phyloP scores from a whole-genome alignment of 2,888 invertebrate species.

The Eugnorisma glareosa region DNA sequence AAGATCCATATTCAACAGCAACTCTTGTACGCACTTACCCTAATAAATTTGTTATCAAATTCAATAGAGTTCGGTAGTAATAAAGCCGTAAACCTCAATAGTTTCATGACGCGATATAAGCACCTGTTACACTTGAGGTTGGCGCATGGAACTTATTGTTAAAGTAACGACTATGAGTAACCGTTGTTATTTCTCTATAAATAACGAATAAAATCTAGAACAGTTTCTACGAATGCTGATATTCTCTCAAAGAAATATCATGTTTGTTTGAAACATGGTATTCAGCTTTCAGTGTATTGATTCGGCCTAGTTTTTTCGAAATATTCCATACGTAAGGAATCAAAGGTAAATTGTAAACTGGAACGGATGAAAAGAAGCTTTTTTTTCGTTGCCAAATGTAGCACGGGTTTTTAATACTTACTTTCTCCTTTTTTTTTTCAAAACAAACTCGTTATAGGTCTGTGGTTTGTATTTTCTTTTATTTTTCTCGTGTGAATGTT shows the following conservation, averaged over 20 bases:
- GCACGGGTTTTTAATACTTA: neutral
- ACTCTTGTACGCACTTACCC: neutral
- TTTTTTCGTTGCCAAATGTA: neutral
- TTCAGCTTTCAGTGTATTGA: conserved; percentile 39
- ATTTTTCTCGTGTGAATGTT: conserved; percentile 43
- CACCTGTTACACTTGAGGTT: conserved; percentile 38
- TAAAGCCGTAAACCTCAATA: conserved; percentile 47
- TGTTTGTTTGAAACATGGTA: conserved; percentile 10
- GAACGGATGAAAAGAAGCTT: neutral
- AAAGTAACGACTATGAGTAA: conserved; percentile 17
- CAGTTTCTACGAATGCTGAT: conserved; percentile 15
- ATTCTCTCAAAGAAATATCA: conserved; percentile 13
- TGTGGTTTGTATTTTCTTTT: neutral
- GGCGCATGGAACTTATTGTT: conserved; percentile 32
- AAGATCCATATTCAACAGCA: neutral
- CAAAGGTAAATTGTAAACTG: conserved; percentile 12
- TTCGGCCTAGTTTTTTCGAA: conserved; percentile 44
- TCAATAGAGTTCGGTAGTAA: conserved; percentile 18
- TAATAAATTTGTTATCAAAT: conserved; percentile 12
- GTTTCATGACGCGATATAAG: conserved; percentile 12
- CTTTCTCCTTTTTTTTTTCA: conserved; percentile 6
- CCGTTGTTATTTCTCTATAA: conserved; percentile 29
- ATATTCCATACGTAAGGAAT: conserved; percentile 1
- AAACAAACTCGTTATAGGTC: neutral
- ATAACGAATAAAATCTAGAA: conserved; percentile 27